Evolutionary conservation across 1,140 invertebrate species (phyloP), one percentile per base, ranked within the genome.

Genomic region (Drosophila bipectinata): DNA sequence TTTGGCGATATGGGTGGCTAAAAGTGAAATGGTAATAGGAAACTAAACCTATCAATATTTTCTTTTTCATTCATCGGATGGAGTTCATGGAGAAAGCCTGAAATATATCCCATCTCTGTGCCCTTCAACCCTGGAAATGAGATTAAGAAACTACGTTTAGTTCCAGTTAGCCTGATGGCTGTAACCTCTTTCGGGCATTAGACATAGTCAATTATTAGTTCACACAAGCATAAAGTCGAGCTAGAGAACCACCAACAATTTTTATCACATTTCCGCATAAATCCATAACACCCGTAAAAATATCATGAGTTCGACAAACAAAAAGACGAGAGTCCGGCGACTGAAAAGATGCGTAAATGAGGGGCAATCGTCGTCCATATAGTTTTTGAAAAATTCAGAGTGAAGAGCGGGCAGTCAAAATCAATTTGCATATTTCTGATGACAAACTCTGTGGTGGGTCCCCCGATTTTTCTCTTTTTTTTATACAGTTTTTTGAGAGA

Each of bases 201-300:
- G 79, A 57, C 53, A 62, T 62, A 68, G 61, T 64, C 78, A 87
- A 87, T 85, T 88, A 85, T 85, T 75, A 72, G 69, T 78, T 88
- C 64, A 87, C 82, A 88, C 62, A 88, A 76, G 83, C 82, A 78
- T 81, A 87, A 81, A 68, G n/a, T 37, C 9, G 53, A 8, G 26
- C 41, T 32, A 41, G 32, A 39, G 63, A 30, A 55, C 15, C 18
- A 60, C 21, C 41, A 48, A 49, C 39, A 45, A 80, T 47, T 44
- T 61, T 76, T 87, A 88, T 82, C 73, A 61, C 83, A 76, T 87
- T 84, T 84, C 80, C 80, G 80, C 76, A 84, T 85, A 85, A 84
- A 79, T 68, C 78, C 63, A 55, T 84, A 80, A 84, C 56, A 72
- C 62, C 82, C 82, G 82, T 85, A 75, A 87, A 76, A 85, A 81